These are phyloP conservation scores for Lepidostoma basale DNA, from an alignment of 1,140 invertebrate genomes.

Conservation along the genomic window DNA sequence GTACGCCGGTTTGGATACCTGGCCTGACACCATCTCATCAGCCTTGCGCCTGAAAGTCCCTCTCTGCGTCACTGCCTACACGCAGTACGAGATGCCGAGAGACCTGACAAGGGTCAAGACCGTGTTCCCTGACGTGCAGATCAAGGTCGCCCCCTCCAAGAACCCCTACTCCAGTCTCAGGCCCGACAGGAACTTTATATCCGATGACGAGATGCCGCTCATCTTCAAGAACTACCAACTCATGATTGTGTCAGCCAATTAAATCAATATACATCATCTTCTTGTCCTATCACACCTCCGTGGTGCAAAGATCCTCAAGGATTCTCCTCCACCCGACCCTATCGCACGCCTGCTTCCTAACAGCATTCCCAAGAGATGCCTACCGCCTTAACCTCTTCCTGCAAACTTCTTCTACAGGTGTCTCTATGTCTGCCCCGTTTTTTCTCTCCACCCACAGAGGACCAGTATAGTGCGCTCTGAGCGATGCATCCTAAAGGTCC, in stretches of 20 bases:
- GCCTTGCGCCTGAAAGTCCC: constrained; percentile 61
- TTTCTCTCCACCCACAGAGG: too few relatives aligned
- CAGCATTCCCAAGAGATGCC: too few relatives aligned
- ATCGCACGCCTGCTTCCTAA: too few relatives aligned
- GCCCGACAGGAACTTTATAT: constrained; percentile 76
- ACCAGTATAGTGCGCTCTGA: too few relatives aligned
- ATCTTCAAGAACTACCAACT: constrained; percentile 76
- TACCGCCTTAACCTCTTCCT: too few relatives aligned
- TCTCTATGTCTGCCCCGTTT: too few relatives aligned
- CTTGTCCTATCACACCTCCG: too few relatives aligned
- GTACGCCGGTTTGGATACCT: constrained; percentile 66
- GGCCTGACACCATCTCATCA: constrained; percentile 67
- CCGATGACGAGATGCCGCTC: constrained; percentile 70
- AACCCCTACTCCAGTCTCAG: constrained; percentile 71
- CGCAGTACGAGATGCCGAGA: constrained; percentile 65
- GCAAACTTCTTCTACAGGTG: too few relatives aligned
- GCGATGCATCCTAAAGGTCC: too few relatives aligned
- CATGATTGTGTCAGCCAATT: constrained; percentile 51
- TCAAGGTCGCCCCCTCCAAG: constrained; percentile 59
- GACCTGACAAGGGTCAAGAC: constrained; percentile 64
- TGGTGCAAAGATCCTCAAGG: too few relatives aligned
- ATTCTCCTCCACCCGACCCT: too few relatives aligned
- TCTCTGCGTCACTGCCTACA: constrained; percentile 70
- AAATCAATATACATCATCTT: too few relatives aligned
- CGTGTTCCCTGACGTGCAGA: constrained; percentile 51